A percentile compares a stretch with the other conserved stretches of the same genome.
phyloP scores from a whole-genome alignment of 2,797 vertebrate species.

The Adrianichthys oophorus region DNA sequence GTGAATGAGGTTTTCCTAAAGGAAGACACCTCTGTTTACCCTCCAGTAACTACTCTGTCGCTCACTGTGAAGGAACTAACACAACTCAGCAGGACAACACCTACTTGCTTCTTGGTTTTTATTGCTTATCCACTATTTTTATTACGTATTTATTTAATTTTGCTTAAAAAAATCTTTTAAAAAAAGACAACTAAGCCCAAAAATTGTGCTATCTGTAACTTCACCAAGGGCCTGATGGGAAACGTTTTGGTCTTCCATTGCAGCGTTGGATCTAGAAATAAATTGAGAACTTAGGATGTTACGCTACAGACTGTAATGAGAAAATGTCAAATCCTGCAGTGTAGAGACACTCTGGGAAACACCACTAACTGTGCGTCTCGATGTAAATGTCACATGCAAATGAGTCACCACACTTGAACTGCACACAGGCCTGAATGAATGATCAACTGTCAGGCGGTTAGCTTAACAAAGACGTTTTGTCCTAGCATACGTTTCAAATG shows the following conservation, averaged over 20 bases:
- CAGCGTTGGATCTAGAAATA: conserved; percentile 25
- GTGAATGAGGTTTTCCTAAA: conserved; percentile 73
- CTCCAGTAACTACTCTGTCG: conserved; percentile 32
- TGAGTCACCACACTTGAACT: conserved; percentile 33
- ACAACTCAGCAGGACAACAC: conserved; percentile 16
- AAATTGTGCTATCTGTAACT: conserved; percentile 9
- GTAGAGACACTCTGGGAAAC: conserved; percentile 9
- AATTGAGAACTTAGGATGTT: conserved; percentile 14
- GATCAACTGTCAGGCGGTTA: conserved; percentile 24
- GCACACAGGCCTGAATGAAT: conserved; percentile 32
- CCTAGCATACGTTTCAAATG: conserved; percentile 26
- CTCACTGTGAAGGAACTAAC: conserved; percentile 19
- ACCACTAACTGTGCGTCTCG: conserved; percentile 27
- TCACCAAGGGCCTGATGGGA: conserved; percentile 23
- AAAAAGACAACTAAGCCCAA: too few species aligned
- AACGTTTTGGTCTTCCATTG: conserved; percentile 22
- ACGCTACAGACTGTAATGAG: conserved; percentile 5
- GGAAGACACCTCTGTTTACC: conserved; percentile 63
- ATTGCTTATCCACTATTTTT: neutral
- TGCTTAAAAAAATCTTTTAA: too few species aligned
- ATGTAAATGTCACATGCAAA: conserved; percentile 37
- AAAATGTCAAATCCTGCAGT: conserved; percentile 9
- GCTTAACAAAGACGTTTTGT: conserved; percentile 20
- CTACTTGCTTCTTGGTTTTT: neutral
- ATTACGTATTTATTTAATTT: too few species aligned